Percentiles rank a stretch among this genome's conserved stretches.
Conservation (phyloP, 1,140 invertebrate genomes). For the Pseudomyrmex concolor region DNA sequence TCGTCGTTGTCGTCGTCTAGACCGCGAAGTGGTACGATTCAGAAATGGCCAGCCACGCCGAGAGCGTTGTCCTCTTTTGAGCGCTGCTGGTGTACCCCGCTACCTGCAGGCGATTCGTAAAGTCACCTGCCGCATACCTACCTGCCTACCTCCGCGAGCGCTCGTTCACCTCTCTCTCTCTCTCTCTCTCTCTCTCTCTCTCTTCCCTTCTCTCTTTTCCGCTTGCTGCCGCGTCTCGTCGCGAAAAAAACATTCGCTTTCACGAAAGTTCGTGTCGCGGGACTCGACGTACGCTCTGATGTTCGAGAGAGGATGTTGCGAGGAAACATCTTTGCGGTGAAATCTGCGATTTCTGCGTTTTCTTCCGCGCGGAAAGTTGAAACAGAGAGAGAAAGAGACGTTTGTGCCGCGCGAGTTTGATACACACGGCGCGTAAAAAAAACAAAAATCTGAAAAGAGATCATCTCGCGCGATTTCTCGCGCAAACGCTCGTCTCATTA, state of each 20-base stretch:
- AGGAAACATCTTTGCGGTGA: slow-evolving; percentile 26
- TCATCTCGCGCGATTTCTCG: not conserved
- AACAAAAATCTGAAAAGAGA: too few relatives aligned
- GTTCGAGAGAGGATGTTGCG: not conserved
- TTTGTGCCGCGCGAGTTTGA: not conserved
- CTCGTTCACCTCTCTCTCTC: slow-evolving; percentile 8
- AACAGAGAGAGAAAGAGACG: not conserved
- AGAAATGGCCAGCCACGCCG: slow-evolving; percentile 14
- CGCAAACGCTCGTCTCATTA: not conserved
- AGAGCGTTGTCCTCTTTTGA: slow-evolving; percentile 63
- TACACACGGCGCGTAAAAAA: not conserved
- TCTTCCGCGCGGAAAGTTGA: slow-evolving; percentile 37
- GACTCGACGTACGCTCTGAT: not conserved
- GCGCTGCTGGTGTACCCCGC: not conserved
- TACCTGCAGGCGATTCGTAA: slow-evolving; percentile 61
- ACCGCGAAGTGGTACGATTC: slow-evolving; percentile 48
- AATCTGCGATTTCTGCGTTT: slow-evolving; percentile 16
- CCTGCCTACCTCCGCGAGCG: slow-evolving; percentile 30
- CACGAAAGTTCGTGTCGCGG: slow-evolving; percentile 67
- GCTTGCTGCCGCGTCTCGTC: not conserved
- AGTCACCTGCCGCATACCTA: slow-evolving; percentile 74
- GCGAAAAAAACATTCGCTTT: slow-evolving; percentile 75
- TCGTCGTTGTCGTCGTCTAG: slow-evolving; percentile 26
- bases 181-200: slow-evolving; percentile 19
- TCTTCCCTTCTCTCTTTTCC: not conserved